A percentile compares a stretch with the other conserved stretches of the same genome.
Evolutionary conservation across 2,888 invertebrate species (phyloP).

Genomic region (Strigamia crassipes): DNA sequence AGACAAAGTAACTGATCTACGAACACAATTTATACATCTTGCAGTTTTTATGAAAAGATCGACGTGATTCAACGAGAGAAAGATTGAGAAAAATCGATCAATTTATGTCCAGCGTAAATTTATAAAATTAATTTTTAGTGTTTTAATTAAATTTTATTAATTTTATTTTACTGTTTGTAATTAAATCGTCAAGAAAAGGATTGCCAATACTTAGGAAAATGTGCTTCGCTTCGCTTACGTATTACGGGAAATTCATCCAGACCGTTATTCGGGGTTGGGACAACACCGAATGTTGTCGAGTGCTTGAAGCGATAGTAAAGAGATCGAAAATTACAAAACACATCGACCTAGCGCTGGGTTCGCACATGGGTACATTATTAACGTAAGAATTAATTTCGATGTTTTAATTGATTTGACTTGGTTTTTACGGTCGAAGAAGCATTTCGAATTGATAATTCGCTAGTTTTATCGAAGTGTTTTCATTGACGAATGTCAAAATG

Average conservation of each 20-base stretch:
- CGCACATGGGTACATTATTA: background rate
- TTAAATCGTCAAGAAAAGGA: background rate
- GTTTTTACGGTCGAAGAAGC: constrained; percentile 50
- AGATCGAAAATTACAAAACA: constrained; percentile 50
- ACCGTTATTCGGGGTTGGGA: constrained; percentile 60
- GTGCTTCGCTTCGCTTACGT: constrained; percentile 55
- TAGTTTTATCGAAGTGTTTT: constrained; percentile 57
- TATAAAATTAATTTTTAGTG: background rate
- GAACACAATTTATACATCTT: background rate
- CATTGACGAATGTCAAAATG: constrained; percentile 54
- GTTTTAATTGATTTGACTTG: constrained; percentile 50
- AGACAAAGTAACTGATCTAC: background rate
- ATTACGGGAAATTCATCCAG: constrained; percentile 58
- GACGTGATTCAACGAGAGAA: constrained; percentile 11
- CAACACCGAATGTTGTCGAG: constrained; percentile 58
- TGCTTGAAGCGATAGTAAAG: constrained; percentile 55
- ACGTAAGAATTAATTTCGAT: background rate
- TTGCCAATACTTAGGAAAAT: constrained; percentile 50
- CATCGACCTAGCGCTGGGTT: background rate
- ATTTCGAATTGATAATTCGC: constrained; percentile 53
- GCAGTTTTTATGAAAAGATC: background rate
- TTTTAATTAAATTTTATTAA: background rate
- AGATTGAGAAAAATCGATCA: background rate
- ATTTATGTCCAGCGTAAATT: background rate
- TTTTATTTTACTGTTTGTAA: background rate